A percentile compares a stretch with the other conserved stretches of the same genome.
Evolutionary conservation across 2,888 invertebrate genomes (phyloP).

Genomic region (Charanyca ferruginea): DNA sequence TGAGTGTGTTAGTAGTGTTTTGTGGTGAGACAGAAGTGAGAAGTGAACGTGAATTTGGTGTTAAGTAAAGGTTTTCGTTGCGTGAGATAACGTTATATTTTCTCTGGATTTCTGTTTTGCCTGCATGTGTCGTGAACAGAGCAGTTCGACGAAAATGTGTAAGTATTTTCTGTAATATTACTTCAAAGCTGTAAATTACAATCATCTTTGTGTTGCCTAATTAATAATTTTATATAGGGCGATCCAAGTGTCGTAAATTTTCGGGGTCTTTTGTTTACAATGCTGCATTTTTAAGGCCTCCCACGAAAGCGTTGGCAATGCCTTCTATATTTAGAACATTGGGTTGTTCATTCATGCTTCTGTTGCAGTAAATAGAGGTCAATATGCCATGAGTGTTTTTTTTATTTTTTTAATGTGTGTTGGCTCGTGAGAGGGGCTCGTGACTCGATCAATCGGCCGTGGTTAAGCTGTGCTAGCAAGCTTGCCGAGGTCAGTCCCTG

Average conservation of each 20-base stretch:
- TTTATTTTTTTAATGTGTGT: too few relatives aligned
- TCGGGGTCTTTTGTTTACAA: conserved; percentile 40
- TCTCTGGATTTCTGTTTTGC: conserved; percentile 58
- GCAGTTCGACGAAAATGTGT: conserved; percentile 57
- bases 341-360: conserved; percentile 24
- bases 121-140: conserved; percentile 59
- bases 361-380: conserved; percentile 11
- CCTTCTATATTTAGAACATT: conserved; percentile 1
- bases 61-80: conserved; percentile 42
- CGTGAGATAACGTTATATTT: conserved; percentile 68
- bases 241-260: conserved; percentile 13
- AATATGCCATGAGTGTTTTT: not conserved
- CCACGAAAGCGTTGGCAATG: conserved; percentile 11
- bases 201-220: not conserved
- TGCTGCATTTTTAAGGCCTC: conserved; percentile 32
- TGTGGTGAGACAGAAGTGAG: conserved; percentile 31
- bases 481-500: too few relatives aligned
- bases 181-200: not conserved
- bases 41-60: conserved; percentile 54
- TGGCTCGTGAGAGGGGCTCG: too few relatives aligned
- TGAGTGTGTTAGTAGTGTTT: conserved; percentile 34
- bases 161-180: conserved; percentile 54
- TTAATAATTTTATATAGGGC: not conserved
- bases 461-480: too few relatives aligned
- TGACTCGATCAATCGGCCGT: too few relatives aligned